Conservation (phyloP, 2,113 vertebrate species). For the Recurvirostra avosetta region DNA sequence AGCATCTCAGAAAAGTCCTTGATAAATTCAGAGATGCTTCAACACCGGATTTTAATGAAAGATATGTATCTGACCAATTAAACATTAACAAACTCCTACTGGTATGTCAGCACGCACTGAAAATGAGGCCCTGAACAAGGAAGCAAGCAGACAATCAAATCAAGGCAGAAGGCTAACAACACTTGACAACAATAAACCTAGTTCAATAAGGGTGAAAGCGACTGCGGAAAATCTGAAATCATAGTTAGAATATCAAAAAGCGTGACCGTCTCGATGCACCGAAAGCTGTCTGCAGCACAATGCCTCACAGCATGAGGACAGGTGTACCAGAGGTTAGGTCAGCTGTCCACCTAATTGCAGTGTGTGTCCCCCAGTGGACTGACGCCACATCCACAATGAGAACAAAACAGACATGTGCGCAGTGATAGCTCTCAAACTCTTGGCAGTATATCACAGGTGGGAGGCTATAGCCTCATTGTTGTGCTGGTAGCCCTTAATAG, state of each 20-base stretch:
- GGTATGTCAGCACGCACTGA: not conserved
- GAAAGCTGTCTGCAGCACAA: not conserved
- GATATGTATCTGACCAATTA: not conserved
- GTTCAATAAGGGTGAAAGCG: not conserved
- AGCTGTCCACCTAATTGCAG: not conserved
- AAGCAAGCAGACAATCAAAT: not conserved
- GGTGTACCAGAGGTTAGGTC: rapidly evolving
- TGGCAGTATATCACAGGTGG: not conserved
- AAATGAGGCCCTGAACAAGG: not conserved
- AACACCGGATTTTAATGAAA: not conserved
- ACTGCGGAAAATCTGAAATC: not conserved
- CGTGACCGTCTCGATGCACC: rapidly evolving
- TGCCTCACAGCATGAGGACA: not conserved
- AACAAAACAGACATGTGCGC: not conserved
- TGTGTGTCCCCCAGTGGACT: rapidly evolving
- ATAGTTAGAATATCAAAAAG: not conserved
- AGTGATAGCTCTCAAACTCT: no score
- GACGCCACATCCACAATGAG: not conserved
- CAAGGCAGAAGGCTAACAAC: not conserved
- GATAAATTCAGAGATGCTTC: not conserved
- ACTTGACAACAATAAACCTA: not conserved
- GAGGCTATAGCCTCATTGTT: rapidly evolving
- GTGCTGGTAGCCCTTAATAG: not conserved
- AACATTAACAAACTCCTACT: not conserved
- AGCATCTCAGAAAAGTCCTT: not conserved